Percentiles rank a stretch among this genome's conserved stretches.
These are phyloP conservation scores for Sinelater perroti DNA, from an alignment of 2,888 invertebrate species.

Conservation along the genomic window DNA sequence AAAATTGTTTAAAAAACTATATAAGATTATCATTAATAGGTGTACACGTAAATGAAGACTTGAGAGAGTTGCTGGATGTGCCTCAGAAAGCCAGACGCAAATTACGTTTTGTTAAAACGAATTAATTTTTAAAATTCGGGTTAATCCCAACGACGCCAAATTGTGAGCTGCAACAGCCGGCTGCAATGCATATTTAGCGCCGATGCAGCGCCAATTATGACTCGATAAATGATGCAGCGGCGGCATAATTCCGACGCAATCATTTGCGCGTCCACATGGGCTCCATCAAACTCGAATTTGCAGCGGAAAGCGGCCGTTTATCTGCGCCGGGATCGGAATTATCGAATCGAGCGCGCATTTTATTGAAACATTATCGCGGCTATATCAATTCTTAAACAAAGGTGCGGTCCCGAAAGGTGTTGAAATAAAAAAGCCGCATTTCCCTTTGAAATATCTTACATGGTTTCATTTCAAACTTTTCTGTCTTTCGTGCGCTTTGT, in stretches of 20 bases:
- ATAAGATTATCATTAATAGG: too few relatives aligned
- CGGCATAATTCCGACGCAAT: constrained; percentile 1
- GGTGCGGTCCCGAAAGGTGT: constrained; percentile 28
- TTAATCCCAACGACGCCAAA: too few relatives aligned
- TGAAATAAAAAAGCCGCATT: constrained; percentile 42
- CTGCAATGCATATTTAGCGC: too few relatives aligned
- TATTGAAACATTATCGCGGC: constrained; percentile 23
- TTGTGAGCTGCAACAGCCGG: background rate
- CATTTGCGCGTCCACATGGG: constrained; percentile 3
- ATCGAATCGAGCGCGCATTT: constrained; percentile 12
- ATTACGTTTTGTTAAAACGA: too few relatives aligned
- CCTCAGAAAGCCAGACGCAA: too few relatives aligned
- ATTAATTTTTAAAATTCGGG: too few relatives aligned
- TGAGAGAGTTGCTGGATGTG: too few relatives aligned
- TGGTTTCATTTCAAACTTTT: constrained; percentile 42
- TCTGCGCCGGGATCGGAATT: constrained; percentile 1
- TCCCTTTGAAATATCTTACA: constrained; percentile 42
- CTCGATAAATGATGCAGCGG: background rate
- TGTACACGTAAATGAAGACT: too few relatives aligned
- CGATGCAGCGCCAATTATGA: background rate
- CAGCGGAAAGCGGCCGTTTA: constrained; percentile 1
- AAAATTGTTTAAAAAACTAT: too few relatives aligned
- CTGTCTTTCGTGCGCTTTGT: constrained; percentile 22
- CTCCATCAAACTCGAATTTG: background rate
- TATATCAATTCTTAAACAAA: constrained; percentile 30